These are phyloP conservation scores for Eidolon helvum DNA, from an alignment of 2,113 vertebrate genomes.

Conservation along the genomic window DNA sequence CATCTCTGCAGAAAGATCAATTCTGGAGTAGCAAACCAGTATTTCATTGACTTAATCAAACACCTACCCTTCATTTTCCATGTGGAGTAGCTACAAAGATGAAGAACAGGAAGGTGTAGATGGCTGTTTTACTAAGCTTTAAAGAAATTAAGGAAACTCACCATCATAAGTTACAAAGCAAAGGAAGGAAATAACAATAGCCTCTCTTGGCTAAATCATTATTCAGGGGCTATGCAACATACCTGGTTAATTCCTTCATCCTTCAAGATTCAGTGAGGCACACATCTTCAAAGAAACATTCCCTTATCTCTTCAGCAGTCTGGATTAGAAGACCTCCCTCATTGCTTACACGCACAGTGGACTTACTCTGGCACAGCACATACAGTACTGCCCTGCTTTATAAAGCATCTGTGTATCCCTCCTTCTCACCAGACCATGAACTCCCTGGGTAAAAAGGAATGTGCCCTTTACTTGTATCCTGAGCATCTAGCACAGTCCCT, in stretches of 20 bases:
- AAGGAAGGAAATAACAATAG: background rate
- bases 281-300: background rate
- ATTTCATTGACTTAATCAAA: background rate
- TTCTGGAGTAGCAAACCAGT: background rate
- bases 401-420: background rate
- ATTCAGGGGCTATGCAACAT: background rate
- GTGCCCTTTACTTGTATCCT: background rate
- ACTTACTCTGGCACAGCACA: background rate
- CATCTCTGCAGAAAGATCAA: background rate
- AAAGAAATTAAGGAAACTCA: background rate
- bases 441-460: background rate
- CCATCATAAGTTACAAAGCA: background rate
- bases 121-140: background rate
- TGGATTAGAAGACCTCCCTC: background rate
- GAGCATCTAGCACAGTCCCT: background rate
- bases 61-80: background rate
- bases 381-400: background rate
- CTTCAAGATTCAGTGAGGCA: background rate
- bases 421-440: background rate
- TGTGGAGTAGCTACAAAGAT: background rate
- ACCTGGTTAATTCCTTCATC: background rate
- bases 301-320: background rate
- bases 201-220: background rate
- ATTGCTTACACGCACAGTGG: fast-evolving
- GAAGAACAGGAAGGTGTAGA: background rate